Conservation (phyloP, 1,140 invertebrate genomes). For the Laupala kohalensis region DNA sequence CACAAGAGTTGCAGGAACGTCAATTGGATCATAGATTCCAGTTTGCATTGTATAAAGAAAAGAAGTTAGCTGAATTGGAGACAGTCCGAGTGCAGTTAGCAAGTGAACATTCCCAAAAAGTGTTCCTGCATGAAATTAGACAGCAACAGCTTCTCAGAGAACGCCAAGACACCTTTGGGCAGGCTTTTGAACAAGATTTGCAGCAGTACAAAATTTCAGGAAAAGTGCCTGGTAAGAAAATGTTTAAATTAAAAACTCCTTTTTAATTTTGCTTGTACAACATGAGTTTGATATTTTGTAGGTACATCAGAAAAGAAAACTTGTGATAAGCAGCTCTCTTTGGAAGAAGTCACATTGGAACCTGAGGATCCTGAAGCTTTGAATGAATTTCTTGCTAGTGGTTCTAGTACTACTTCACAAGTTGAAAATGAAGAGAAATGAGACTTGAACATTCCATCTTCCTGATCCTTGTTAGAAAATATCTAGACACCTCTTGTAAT, state of each 20-base stretch:
- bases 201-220: constrained; percentile 47
- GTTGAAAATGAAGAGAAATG: too few relatives aligned
- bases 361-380: constrained; percentile 2
- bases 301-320: not conserved
- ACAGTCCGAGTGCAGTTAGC: constrained; percentile 41
- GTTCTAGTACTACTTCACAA: not conserved
- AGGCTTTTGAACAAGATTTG: constrained; percentile 53
- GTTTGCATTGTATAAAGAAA: constrained; percentile 46
- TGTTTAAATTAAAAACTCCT: not conserved
- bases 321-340: not conserved
- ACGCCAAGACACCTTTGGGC: constrained; percentile 48
- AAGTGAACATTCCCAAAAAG: constrained; percentile 39
- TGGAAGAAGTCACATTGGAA: constrained; percentile 11
- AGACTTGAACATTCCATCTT: too few relatives aligned
- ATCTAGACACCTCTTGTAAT: too few relatives aligned
- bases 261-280: not conserved
- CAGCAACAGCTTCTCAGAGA: constrained; percentile 42
- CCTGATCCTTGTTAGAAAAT: too few relatives aligned
- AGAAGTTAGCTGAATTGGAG: constrained; percentile 43
- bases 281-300: not conserved
- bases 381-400: constrained; percentile 8
- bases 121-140: constrained; percentile 38
- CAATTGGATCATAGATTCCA: constrained; percentile 48
- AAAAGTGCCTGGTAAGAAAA: constrained; percentile 40
- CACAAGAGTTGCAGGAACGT: constrained; percentile 43